Base-by-base conservation (phyloP, 2,113 vertebrate species). In the Ornithorhynchus anatinus region DNA sequence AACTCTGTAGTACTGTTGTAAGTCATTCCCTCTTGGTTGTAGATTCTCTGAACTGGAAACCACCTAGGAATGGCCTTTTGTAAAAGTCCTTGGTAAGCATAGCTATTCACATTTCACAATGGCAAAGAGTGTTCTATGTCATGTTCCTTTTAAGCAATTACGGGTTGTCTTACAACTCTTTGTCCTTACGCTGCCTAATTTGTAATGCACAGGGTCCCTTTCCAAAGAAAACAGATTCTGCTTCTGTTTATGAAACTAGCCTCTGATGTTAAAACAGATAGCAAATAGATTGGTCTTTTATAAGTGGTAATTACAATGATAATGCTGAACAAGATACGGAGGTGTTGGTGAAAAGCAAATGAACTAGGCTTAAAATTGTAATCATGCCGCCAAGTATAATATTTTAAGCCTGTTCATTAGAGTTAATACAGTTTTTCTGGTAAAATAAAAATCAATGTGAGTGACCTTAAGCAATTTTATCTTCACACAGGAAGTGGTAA, bases 301-400 rank as follows among this genome's bases (percentile, higher is more conserved):
- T 81, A 81, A 78, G 80, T 68, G 77, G 66, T 75, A 72, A 69
- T 87, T 87, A 79, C 59, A 81, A 47, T 37, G 67, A 51, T 71
- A 77, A 66, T 63, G 56, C 74, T 48, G 64, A 81, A 53, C 73
- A 81, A 68, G 37, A 68, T 70, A 60, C 63, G 65, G 72, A 70
- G 82, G 67, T 70, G 42, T 83, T 88, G 77, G 69, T 81, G 72
- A 88, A 84, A 68, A 72, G 57, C 50, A 81, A 86, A 88, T 87
- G 62, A 84, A 84, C 36, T 63, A 73, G 79, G 74, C 81, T 74
- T 80, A 64, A 85, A 73, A 59, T 31, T 53, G n/a, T 77, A 76
- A 83, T 86, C 77, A 60, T 72, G 38, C 31, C 79, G 58, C 2
- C 2, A 43, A 60, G 40, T 60, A 73, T 32, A 84, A 84, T 82